Conservation (phyloP, 2,797 vertebrate genomes). For the Scolopax rusticola region DNA sequence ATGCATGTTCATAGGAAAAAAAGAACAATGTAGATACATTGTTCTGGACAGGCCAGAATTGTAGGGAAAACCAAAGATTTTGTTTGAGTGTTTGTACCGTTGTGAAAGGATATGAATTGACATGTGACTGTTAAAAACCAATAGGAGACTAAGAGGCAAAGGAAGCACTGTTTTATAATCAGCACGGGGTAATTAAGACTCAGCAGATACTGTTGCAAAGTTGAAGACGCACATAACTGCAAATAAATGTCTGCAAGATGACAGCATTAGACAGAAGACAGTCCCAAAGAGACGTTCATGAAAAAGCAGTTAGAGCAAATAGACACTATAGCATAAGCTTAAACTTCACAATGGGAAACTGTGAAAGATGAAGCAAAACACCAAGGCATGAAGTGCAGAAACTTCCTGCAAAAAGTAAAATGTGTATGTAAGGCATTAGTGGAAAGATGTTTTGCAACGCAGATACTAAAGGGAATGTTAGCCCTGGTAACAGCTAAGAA, state of each 20-base stretch:
- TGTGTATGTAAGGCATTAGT: not conserved
- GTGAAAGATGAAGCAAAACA: not conserved
- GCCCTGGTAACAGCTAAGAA: not conserved
- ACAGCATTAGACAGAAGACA: not conserved
- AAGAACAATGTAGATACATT: not conserved
- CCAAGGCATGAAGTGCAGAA: not conserved
- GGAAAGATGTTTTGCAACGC: not conserved
- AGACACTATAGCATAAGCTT: not conserved
- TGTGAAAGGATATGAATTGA: not conserved
- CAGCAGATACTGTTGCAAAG: not conserved
- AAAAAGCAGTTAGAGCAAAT: not conserved
- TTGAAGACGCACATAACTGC: not conserved
- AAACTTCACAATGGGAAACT: not conserved
- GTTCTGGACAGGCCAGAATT: not conserved
- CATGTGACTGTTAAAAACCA: not conserved
- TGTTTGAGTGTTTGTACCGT: not conserved
- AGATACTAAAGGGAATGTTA: not conserved
- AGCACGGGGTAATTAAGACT: not conserved
- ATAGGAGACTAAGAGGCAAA: not conserved
- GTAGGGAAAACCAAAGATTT: not conserved
- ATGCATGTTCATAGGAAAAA: accelerated
- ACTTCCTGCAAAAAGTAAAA: not conserved
- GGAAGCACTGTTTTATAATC: not conserved
- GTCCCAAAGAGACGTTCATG: not conserved
- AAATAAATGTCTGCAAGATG: not conserved